Conservation (phyloP, 2,113 vertebrate genomes). For the Alces alces region DNA sequence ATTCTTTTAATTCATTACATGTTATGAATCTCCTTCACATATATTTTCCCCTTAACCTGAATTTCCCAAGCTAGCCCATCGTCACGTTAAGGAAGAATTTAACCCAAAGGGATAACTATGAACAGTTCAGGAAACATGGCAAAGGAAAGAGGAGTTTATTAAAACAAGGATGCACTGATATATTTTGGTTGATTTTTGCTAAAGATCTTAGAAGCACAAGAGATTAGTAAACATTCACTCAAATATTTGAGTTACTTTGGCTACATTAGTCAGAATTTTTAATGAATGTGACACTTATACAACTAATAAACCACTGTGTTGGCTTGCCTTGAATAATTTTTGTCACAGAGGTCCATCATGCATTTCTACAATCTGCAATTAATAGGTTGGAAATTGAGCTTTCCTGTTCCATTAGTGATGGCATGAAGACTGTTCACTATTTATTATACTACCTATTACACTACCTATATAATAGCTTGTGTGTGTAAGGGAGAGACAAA, state of each 20-base stretch:
- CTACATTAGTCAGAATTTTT: not conserved
- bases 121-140: not conserved
- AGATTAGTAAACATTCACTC: not conserved
- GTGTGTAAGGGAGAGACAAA: not conserved
- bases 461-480: not conserved
- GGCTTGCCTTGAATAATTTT: not conserved
- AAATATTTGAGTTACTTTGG: conserved; percentile 12
- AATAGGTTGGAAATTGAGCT: not conserved
- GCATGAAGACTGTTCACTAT: not conserved
- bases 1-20: not conserved
- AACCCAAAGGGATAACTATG: not conserved
- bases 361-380: not conserved
- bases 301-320: not conserved
- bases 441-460: not conserved
- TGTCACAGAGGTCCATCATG: not conserved
- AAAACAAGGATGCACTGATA: not conserved
- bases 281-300: not conserved
- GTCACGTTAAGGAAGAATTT: not conserved
- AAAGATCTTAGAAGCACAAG: not conserved
- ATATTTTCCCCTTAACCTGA: not conserved
- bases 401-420: not conserved
- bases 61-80: not conserved
- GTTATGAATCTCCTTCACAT: not conserved
- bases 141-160: not conserved
- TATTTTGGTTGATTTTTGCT: not conserved